phyloP scores from a whole-genome alignment of 1,140 invertebrate genomes.

The Pachypeltis micranthus region DNA sequence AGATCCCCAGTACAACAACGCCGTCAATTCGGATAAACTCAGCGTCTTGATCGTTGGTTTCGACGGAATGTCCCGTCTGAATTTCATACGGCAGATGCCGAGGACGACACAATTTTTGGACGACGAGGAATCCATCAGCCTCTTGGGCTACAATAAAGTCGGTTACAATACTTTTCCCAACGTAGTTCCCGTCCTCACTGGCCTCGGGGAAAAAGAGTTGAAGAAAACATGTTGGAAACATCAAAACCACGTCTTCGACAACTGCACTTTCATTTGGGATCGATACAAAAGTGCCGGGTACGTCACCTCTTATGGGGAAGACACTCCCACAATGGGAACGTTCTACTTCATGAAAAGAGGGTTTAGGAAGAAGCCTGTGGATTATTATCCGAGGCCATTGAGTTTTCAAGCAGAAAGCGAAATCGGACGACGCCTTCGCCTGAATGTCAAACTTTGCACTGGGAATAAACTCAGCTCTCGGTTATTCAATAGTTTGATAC shows the following conservation, averaged over 20 bases:
- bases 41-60: slow-evolving; percentile 61
- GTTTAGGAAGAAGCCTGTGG: slow-evolving; percentile 42
- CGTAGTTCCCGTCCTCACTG: slow-evolving; percentile 35
- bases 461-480: slow-evolving; percentile 35
- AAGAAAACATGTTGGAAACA: slow-evolving; percentile 27
- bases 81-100: slow-evolving; percentile 44
- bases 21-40: slow-evolving; percentile 17
- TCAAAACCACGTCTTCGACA: slow-evolving; percentile 41
- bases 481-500: slow-evolving; percentile 27
- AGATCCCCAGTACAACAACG: slow-evolving; percentile 17
- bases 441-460: slow-evolving; percentile 42
- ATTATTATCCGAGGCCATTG: slow-evolving; percentile 45
- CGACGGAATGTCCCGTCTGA: slow-evolving; percentile 45
- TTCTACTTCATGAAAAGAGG: slow-evolving; percentile 46
- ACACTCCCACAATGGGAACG: slow-evolving; percentile 41
- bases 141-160: slow-evolving; percentile 37
- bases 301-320: slow-evolving; percentile 43
- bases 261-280: slow-evolving; percentile 45
- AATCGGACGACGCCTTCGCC: slow-evolving; percentile 37
- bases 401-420: slow-evolving; percentile 35
- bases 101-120: slow-evolving; percentile 37
- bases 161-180: slow-evolving; percentile 39
- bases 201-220: slow-evolving; percentile 36
- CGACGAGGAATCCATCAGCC: slow-evolving; percentile 33
- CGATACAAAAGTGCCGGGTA: slow-evolving; percentile 40